Conservation (phyloP, 2,797 vertebrate genomes). For the Sebastes trivittatus region DNA sequence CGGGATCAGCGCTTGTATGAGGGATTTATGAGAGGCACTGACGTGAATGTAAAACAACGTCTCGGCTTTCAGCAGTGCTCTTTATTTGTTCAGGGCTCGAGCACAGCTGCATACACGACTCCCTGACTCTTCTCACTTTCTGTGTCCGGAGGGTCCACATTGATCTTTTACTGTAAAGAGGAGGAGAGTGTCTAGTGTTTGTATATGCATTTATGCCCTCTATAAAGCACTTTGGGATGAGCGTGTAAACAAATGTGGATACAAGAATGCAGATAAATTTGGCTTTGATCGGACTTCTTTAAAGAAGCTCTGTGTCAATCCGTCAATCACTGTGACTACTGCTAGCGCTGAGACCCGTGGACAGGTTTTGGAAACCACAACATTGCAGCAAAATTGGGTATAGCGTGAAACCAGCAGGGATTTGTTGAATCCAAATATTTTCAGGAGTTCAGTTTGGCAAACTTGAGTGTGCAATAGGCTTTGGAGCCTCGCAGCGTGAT, state of each 20-base stretch:
- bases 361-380: not conserved
- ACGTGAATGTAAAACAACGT: slow-evolving; percentile 50
- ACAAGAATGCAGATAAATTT: not conserved
- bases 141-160: not conserved
- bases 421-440: slow-evolving; percentile 58
- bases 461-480: slow-evolving; percentile 26
- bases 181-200: not conserved
- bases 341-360: slow-evolving; percentile 3
- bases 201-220: not conserved
- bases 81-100: slow-evolving; percentile 34
- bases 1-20: slow-evolving; percentile 28
- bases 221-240: not conserved
- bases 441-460: slow-evolving; percentile 44
- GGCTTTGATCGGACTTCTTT: not conserved
- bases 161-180: not conserved
- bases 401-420: slow-evolving; percentile 32
- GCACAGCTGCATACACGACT: slow-evolving; percentile 36
- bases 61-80: slow-evolving; percentile 54
- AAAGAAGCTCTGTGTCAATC: not conserved
- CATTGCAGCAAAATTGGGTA: slow-evolving; percentile 16
- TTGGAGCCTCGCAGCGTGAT: slow-evolving; percentile 38
- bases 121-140: slow-evolving; percentile 13
- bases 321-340: slow-evolving; percentile 37
- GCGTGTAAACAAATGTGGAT: not conserved
- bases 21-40: slow-evolving; percentile 48